These are phyloP conservation scores for Falco punctatus DNA, from an alignment of 2,113 vertebrate species.

Conservation along the genomic window DNA sequence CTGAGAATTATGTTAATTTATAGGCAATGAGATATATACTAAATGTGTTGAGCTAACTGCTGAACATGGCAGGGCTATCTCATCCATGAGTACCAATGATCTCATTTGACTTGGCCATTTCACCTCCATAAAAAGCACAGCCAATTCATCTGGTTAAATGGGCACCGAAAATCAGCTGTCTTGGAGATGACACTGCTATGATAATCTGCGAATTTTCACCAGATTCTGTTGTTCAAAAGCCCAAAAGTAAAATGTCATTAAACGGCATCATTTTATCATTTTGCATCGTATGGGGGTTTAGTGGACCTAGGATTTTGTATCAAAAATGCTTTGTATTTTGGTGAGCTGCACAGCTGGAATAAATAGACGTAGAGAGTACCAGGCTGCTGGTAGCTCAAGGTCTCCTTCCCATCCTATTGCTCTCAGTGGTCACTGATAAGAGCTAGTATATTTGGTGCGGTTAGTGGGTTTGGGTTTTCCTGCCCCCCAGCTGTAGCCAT, in stretches of 20 bases:
- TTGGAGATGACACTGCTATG: background rate
- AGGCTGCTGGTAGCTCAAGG: background rate
- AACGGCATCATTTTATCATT: background rate
- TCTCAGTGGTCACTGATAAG: background rate
- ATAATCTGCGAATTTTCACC: background rate
- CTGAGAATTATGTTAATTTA: background rate
- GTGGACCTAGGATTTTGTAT: background rate
- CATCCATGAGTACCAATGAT: fast-evolving
- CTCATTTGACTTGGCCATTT: background rate
- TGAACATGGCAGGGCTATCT: background rate
- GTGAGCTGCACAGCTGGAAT: background rate
- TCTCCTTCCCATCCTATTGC: background rate
- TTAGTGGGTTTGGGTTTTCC: background rate
- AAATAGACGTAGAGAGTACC: background rate
- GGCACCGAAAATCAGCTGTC: background rate
- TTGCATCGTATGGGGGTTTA: background rate
- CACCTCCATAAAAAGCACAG: background rate
- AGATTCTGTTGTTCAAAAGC: background rate
- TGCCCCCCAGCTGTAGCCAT: background rate
- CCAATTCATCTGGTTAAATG: background rate
- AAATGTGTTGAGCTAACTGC: background rate
- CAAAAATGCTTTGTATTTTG: background rate
- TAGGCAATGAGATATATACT: background rate
- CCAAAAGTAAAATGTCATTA: background rate
- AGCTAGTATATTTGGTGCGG: background rate